A percentile compares a stretch with the other conserved stretches of the same genome.
These are phyloP conservation scores for Egretta garzetta DNA, from an alignment of 2,113 vertebrate genomes.

Conservation along the genomic window DNA sequence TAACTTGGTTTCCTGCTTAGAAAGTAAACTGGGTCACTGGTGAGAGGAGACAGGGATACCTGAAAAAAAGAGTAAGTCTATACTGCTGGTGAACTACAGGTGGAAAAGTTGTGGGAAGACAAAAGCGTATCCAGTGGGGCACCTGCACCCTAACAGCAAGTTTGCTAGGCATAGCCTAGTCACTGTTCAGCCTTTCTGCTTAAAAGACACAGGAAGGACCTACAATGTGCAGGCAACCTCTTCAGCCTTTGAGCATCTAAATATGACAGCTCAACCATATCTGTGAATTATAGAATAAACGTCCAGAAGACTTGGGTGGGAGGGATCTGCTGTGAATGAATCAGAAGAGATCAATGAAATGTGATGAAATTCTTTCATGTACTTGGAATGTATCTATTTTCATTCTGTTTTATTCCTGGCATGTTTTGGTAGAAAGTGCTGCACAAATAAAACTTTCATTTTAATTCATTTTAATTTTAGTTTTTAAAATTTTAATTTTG, in stretches of 20 bases:
- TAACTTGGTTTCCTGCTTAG: background rate
- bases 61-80: background rate
- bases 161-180: background rate
- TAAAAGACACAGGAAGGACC: background rate
- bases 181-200: background rate
- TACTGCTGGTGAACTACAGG: background rate
- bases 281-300: background rate
- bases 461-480: background rate
- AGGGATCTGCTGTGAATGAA: background rate
- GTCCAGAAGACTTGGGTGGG: background rate
- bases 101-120: background rate
- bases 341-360: background rate
- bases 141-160: background rate
- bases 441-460: background rate
- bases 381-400: background rate
- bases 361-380: background rate
- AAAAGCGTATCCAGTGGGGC: background rate
- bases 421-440: background rate
- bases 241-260: background rate
- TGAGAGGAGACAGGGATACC: background rate
- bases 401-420: background rate
- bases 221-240: background rate
- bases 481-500: background rate
- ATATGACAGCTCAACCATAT: rapidly evolving
- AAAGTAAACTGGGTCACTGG: background rate